A percentile compares a stretch with the other conserved stretches of the same genome.
phyloP scores from a whole-genome alignment of 2,888 invertebrate genomes.

The Sminthurides aquaticus region DNA sequence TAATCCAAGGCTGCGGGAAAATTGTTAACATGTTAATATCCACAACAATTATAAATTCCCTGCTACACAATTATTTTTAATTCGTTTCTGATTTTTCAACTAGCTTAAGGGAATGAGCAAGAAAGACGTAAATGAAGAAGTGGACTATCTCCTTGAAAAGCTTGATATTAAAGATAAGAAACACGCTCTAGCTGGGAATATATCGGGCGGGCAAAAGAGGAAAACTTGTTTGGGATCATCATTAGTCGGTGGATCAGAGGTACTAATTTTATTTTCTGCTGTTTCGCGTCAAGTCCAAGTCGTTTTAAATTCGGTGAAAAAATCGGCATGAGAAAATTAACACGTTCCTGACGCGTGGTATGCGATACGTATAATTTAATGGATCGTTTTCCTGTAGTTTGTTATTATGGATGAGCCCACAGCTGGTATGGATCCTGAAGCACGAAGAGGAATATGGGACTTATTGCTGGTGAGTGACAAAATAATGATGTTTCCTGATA shows the following conservation, averaged over 20 bases:
- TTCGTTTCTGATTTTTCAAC: neutral
- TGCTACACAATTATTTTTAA: neutral
- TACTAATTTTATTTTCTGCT: slow-evolving; percentile 14
- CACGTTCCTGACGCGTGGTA: too few relatives aligned
- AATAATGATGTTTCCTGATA: too few relatives aligned
- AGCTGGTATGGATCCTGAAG: slow-evolving; percentile 54
- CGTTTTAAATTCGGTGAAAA: too few relatives aligned
- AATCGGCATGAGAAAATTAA: too few relatives aligned
- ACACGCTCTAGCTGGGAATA: slow-evolving; percentile 53
- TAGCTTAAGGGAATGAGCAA: slow-evolving; percentile 58
- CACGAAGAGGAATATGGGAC: slow-evolving; percentile 48
- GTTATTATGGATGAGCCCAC: slow-evolving; percentile 54
- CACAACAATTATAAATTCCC: neutral
- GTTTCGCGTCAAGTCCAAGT: too few relatives aligned
- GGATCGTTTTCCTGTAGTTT: slow-evolving; percentile 45
- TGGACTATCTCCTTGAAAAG: slow-evolving; percentile 55
- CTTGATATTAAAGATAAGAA: slow-evolving; percentile 61
- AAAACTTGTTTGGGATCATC: slow-evolving; percentile 81
- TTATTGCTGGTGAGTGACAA: slow-evolving; percentile 45
- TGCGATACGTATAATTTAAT: neutral
- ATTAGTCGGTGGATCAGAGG: slow-evolving; percentile 65
- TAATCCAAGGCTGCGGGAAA: too few relatives aligned
- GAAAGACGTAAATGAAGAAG: slow-evolving; percentile 51
- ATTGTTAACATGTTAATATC: too few relatives aligned
- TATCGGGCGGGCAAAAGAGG: slow-evolving; percentile 93